A percentile compares a stretch with the other conserved stretches of the same genome.
Conservation (phyloP, 2,797 vertebrate species). For the Cirrhinus mrigala region DNA sequence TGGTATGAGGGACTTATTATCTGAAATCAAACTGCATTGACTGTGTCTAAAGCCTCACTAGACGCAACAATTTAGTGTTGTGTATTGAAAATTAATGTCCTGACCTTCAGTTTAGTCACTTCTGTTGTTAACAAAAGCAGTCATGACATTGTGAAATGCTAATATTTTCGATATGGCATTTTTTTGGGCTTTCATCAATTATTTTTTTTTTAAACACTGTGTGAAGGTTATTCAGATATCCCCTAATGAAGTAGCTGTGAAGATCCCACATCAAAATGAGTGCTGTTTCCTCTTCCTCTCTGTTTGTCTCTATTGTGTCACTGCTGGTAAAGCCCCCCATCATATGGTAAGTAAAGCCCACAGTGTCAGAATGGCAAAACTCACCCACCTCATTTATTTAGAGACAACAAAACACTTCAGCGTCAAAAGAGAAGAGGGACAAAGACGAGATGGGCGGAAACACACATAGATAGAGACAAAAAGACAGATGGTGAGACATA, state of each 20-base stretch:
- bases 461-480: slow-evolving; percentile 47
- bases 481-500: slow-evolving; percentile 44
- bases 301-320: slow-evolving; percentile 39
- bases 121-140: slow-evolving; percentile 19
- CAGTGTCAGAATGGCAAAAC: slow-evolving; percentile 45
- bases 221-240: slow-evolving; percentile 28
- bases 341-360: slow-evolving; percentile 44
- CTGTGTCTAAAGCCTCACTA: neutral
- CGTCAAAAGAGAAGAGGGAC: slow-evolving; percentile 40
- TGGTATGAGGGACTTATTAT: neutral
- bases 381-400: slow-evolving; percentile 47
- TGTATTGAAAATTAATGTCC: slow-evolving; percentile 1
- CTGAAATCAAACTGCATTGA: neutral
- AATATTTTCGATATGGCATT: neutral
- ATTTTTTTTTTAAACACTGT: neutral
- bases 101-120: slow-evolving; percentile 17
- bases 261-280: slow-evolving; percentile 24
- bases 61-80: neutral
- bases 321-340: slow-evolving; percentile 33
- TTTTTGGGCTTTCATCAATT: neutral
- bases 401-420: slow-evolving; percentile 48
- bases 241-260: slow-evolving; percentile 22
- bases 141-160: slow-evolving; percentile 19
- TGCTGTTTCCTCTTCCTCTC: slow-evolving; percentile 27
- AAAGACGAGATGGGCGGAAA: slow-evolving; percentile 47